Evolutionary conservation across 2,113 vertebrate genomes (phyloP), one percentile per base, ranked within the genome.

Genomic region (Epinephelus moara): DNA sequence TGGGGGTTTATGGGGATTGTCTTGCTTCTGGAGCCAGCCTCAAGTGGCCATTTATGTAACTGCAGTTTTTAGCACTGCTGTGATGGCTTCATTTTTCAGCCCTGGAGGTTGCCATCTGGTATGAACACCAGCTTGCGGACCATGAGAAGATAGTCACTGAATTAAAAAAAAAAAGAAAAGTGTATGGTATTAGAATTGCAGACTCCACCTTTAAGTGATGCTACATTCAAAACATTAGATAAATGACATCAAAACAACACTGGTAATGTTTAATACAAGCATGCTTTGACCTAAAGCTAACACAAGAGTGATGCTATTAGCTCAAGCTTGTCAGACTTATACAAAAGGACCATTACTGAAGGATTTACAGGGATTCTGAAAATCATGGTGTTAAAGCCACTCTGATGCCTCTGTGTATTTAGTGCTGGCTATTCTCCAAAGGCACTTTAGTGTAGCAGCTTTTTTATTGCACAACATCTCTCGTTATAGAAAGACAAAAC

Each of bases 401-500:
- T 56, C 18, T 42, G 49, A 81, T 69, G 50, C 59, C 33, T 76
- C n/a, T n/a, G 69, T 52, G 62, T 55, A 74, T 78, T 71, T 40
- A 79, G 52, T 47, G 11, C 52, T 80, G 82, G 23, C 68, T 56
- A 57, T 64, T 81, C 42, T 63, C 77, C 52, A 82, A 66, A 84
- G 19, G 45, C 15, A 17, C 30, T 52, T 52, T 47, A 64, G 23
- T 83, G 47, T 57, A 49, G 59, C 14, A 56, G 27, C 2, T 18
- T 66, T 79, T 70, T 63, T 52, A 72, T 59, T 77, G 23, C 53
- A 70, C 47, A 69, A 80, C 42, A 78, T 50, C 45, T 52, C 45
- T 72, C 21, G 69, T 77, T 82, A 70, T 13, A 47, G 21, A 53
- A 21, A 85, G 23, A 86, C 60, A 80, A 83, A 85, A 78, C 12